These are phyloP conservation scores for Oscheius sp. DNA, from an alignment of 2,888 invertebrate species.

Conservation along the genomic window DNA sequence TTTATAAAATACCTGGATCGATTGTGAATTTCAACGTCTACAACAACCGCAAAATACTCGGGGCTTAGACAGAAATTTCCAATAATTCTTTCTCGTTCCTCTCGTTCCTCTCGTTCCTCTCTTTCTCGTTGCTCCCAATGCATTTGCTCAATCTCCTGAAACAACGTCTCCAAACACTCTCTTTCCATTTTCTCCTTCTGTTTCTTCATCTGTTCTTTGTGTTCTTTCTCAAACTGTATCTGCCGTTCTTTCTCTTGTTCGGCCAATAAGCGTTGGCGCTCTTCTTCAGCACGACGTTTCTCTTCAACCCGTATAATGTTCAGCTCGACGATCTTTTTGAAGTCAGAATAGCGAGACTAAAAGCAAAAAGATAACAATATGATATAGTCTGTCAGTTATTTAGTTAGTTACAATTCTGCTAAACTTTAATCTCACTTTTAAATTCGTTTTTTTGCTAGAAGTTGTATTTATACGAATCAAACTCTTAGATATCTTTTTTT, in stretches of 20 bases:
- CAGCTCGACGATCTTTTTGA: constrained; percentile 6
- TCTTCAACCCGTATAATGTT: background rate
- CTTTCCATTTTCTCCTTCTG: constrained; percentile 5
- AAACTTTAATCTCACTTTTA: too few species aligned
- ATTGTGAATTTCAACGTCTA: background rate
- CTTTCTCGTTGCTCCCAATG: too few species aligned
- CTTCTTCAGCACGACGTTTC: background rate
- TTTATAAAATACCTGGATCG: background rate
- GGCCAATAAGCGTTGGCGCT: background rate
- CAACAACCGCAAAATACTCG: background rate
- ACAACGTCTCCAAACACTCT: too few species aligned
- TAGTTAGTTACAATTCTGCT: too few species aligned
- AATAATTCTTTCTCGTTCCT: too few species aligned
- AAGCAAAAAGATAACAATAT: background rate
- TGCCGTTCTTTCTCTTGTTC: background rate
- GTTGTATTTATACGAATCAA: too few species aligned
- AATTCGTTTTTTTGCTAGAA: too few species aligned
- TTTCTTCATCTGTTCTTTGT: background rate
- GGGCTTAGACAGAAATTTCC: background rate
- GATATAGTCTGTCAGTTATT: too few species aligned
- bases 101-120: too few species aligned
- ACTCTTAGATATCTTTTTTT: too few species aligned
- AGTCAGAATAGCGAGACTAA: constrained; percentile 8
- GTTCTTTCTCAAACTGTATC: background rate
- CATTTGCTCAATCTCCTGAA: too few species aligned